Evolutionary conservation across 2,797 vertebrate genomes (phyloP).

Genomic region (Lagorchestes hirsutus): DNA sequence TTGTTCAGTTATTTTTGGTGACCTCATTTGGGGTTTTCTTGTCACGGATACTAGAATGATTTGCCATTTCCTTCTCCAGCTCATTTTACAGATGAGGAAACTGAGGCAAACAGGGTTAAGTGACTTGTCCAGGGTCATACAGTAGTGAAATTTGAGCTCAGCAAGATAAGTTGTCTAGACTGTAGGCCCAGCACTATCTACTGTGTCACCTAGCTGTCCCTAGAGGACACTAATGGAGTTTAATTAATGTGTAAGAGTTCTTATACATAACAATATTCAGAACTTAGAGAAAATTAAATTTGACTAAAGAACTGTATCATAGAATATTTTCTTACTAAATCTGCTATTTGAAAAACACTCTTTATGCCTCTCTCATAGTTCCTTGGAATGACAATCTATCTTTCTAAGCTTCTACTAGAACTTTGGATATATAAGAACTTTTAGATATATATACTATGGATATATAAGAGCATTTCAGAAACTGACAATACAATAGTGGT

Average conservation of each 20-base stretch:
- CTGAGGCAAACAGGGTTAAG: no score
- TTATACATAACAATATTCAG: neutral
- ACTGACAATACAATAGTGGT: neutral
- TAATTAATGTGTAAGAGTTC: neutral
- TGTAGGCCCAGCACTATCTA: no score
- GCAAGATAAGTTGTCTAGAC: no score
- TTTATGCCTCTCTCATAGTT: slow-evolving; percentile 3
- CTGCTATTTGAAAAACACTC: neutral
- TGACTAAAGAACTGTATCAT: neutral
- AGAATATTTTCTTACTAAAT: slow-evolving; percentile 5
- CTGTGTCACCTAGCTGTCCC: no score
- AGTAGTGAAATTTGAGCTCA: no score
- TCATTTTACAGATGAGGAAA: no score
- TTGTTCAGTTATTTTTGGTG: no score
- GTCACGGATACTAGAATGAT: no score
- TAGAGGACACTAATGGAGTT: no score
- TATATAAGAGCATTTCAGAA: slow-evolving; percentile 10
- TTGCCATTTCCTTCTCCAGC: no score
- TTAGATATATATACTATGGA: neutral
- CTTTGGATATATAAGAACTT: slow-evolving; percentile 8
- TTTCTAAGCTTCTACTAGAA: neutral
- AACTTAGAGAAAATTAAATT: slow-evolving; percentile 36
- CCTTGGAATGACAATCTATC: slow-evolving; percentile 5
- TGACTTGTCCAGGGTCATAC: no score
- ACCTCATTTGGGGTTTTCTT: no score